Base-by-base conservation (phyloP, 1,140 invertebrate species). In the Temnothorax curvispinosus region DNA sequence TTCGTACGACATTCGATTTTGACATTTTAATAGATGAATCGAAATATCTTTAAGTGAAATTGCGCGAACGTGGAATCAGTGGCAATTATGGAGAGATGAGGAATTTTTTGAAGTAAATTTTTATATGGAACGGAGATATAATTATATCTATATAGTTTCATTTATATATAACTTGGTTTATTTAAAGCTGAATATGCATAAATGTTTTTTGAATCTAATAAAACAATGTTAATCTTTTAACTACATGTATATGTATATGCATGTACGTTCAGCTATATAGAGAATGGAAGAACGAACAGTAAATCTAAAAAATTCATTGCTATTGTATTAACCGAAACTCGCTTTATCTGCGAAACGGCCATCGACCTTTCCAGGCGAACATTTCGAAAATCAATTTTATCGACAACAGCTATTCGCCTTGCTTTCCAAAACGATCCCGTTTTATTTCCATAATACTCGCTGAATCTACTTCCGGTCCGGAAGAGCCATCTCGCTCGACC, bases 371-470 rank as follows among this genome's bases (percentile, higher is more conserved):
- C n/a, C 50, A 41, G 67, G 35, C 27, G 47, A 54, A 56, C 35
- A 50, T 27, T 75, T 85, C 52, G 56, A 86, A 77, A 67, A 86
- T 86, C 60, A 67, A 87, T 87, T 54, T 52, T 18, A 41, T 60
- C 27, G 27, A 38, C 38, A 50, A 41, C 62, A 87, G 38, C 47
- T 54, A 32, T 58, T 86, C 60, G 35, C 52, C 35, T 65, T 86
- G 35, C 41, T 44, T 86, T 60, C 64, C 32, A 41, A 52, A 69
- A 86, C 44, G 60, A 35, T 35, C 8, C n/a, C 52, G 52, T 87
- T 86, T 87, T 87, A 87, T 87, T 86, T 77, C 85, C 62, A 87
- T 87, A 87, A 87, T 87, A 44, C 62, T 58, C 52, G 64, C 35
- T 32, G 72, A 58, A 78, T 69, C 50, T 44, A 50, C 62, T 44